Evolutionary conservation across 2,797 vertebrate species (phyloP).

Genomic region (Rhadinocentrus ornatus): DNA sequence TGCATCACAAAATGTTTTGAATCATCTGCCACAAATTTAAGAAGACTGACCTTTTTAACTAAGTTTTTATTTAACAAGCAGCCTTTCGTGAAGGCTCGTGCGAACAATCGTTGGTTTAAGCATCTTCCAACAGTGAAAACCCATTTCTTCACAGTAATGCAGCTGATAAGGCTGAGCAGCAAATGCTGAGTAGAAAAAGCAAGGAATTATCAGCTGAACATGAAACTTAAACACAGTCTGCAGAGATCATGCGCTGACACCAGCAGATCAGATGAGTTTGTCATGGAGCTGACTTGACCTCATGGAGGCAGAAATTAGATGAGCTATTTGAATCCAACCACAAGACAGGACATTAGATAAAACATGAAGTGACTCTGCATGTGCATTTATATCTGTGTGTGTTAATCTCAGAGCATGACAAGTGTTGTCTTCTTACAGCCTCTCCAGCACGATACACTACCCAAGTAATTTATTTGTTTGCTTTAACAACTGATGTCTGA

Average conservation of each 20-base stretch:
- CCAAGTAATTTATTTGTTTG: no score
- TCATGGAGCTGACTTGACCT: not conserved
- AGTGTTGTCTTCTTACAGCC: no score
- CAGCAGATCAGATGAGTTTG: not conserved
- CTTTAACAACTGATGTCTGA: no score
- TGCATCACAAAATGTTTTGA: not conserved
- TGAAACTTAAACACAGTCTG: not conserved
- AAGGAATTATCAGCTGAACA: not conserved
- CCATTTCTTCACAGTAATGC: not conserved
- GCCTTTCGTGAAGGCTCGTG: no score
- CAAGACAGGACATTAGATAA: not conserved
- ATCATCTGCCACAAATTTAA: not conserved
- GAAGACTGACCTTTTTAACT: not conserved
- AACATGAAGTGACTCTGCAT: not conserved
- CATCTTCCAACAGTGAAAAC: not conserved
- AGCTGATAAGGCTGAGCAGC: not conserved
- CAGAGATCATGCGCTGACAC: not conserved
- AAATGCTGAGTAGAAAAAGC: not conserved
- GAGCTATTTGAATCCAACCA: not conserved
- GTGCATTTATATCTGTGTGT: no score
- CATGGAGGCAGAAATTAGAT: not conserved
- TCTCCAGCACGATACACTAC: no score
- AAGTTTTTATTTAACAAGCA: not conserved
- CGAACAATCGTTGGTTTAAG: not conserved
- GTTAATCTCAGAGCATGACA: no score